Evolutionary conservation across 2,113 vertebrate species (phyloP), one percentile per base, ranked within the genome.

Genomic region (Rhagologus leucostigma): DNA sequence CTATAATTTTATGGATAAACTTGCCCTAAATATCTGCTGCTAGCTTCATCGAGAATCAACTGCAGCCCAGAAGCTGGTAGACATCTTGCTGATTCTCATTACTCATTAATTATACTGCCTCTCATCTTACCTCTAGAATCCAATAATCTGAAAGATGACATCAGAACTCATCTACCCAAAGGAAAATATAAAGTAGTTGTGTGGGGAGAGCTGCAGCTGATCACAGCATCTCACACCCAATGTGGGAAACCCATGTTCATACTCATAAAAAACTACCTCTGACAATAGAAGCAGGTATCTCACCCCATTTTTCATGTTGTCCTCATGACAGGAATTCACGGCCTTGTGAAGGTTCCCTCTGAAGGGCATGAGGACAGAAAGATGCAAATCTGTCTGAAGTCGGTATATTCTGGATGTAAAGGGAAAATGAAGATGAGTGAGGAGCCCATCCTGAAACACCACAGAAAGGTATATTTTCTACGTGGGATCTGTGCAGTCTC

Each of bases 1-100:
- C 89, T 91, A 64, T 56, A 78, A 92, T 81, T 74, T 93, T 70
- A 60, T 44, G 27, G 80, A 59, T 84, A 96, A 92, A 86, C 15
- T 70, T 92, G 62, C 24, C 47, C 64, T 84, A 67, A 81, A 68
- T 70, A 78, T 59, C 71, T 89, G 71, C 89, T 84, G 46, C 19
- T 83, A 67, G 10, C 35, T 89, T 84, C 56, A 83, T 44, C 44
- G 64, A 71, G 47, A 78, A 87, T 77, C 64, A 87, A 6, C 52
- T 80, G 42, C 50, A 80, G 12, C 35, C 35, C 9, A 9, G 26
- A 92, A 89, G 27, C 59, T 74, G 37, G 22, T n/a, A 86, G 69
- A 27, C 5, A 20, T 68, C 42, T 91, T 13, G 1, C 32, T 91
- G 35, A 68, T 89, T 79, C 30, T 84, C 53, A 55, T 70, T 79